Base-by-base conservation (phyloP, 2,113 vertebrate species). In the Crotalus tigris region DNA sequence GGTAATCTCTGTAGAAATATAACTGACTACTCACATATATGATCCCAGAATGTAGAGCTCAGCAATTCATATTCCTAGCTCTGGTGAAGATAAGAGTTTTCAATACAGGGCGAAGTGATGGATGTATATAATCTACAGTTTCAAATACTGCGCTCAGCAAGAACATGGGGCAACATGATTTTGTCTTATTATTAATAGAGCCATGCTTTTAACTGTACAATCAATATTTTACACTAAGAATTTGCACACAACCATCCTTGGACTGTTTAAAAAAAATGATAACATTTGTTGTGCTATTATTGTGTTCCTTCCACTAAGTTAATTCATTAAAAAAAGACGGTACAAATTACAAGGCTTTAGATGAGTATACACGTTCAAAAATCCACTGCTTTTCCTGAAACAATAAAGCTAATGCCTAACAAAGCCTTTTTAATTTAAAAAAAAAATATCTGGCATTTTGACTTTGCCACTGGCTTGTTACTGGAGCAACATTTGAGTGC, bases 1-100 rank as follows among this genome's bases (percentile, higher is more conserved):
- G 39, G 75, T 89, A 93, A 94, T 92, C 51, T n/a, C 90, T 61
- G 44, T 5, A 81, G 93, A 95, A 93, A 26, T 85, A 85, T 88
- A 94, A 93, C 10, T 89, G 92, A 94, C 57, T 93, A 46, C 21
- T 85, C 69, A 91, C 0, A 0, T 17, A 4, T 90, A 92, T 94
- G 57, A 96, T 94, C 93, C 57, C 85, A 95, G 94, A 93, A 93
- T 95, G 92, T 39, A 94, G 93, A 88, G 91, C 86, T 89, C 92
- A 94, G 91, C 0, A 0, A 92, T 95, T 95, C 95, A 94, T 75
- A 95, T 0, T 11, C 91, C 91, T 95, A 91, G 29, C 49, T 94
- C 26, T 44, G 0, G 91, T 29, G 1, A 1, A 94, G 39, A 11
- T 64, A 94, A 89, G 86, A 86, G 39, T 8, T 46, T 1, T 3